Evolutionary conservation across 2,797 vertebrate species (phyloP).

Genomic region (Thunnus albacares): DNA sequence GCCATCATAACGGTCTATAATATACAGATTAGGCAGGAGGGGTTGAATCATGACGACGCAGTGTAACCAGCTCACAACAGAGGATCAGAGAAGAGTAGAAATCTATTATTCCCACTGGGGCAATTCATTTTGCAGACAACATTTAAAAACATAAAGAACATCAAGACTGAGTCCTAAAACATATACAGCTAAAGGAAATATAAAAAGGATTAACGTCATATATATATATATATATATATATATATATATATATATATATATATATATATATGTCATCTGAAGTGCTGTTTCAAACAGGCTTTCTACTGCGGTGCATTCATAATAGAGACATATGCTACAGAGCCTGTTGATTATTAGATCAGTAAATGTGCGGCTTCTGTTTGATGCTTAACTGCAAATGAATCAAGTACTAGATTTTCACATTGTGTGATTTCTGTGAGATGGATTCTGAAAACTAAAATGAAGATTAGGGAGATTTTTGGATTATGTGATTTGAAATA

Average conservation of each 20-base stretch:
- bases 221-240: too few relatives aligned
- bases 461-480: not conserved
- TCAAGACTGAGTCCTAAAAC: too few relatives aligned
- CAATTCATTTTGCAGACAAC: too few relatives aligned
- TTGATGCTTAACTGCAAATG: not conserved
- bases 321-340: constrained; percentile 24
- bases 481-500: not conserved
- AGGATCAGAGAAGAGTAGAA: too few relatives aligned
- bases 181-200: too few relatives aligned
- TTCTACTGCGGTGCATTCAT: constrained; percentile 28
- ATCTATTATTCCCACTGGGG: too few relatives aligned
- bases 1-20: constrained; percentile 23
- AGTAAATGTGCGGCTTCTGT: constrained; percentile 18
- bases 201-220: too few relatives aligned
- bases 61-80: constrained; percentile 29
- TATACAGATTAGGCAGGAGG: constrained; percentile 52
- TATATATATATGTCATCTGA: constrained; percentile 23
- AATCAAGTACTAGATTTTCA: too few relatives aligned
- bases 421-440: too few relatives aligned
- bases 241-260: constrained; percentile 1
- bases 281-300: constrained; percentile 42
- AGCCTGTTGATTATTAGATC: constrained; percentile 51
- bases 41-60: constrained; percentile 40
- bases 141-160: too few relatives aligned
- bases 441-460: too few relatives aligned